Base-by-base conservation (phyloP, 1,140 invertebrate species). In the Ceratosolen solmsi region DNA sequence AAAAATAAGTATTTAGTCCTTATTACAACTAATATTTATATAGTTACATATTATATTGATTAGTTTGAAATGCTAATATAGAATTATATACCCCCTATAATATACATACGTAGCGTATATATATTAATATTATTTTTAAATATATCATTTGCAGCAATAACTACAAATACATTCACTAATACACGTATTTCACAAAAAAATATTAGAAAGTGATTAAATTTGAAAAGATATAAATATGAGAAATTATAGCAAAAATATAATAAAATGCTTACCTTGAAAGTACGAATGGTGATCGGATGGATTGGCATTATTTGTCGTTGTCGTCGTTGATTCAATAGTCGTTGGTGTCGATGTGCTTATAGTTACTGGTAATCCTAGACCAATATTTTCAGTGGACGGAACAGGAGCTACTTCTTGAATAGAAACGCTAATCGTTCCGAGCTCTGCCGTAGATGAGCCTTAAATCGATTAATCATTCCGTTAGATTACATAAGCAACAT, bases 341-440 rank as follows among this genome's bases (percentile, higher is more conserved):
- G 38, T 9, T 33, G 49, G 15, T 1, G 89, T 80, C 2, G 89
- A 82, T 46, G 86, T 86, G 11, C 87, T 87, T 9, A 86, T 89
- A 13, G 86, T 84, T 1, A 88, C 88, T 5, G 89, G 84, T 84
- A 92, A 86, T 70, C 91, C 88, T 27, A 90, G 88, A 36, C 73
- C 90, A 36, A 89, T 85, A 84, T 89, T 91, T 51, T 86, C 87
- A 2, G 91, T 89, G 68, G 90, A 91, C 13, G 87, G 85, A 9
- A 87, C 84, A 13, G 89, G 88, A 3, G 88, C 86, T 8, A 87
- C 87, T 80, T 91, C 90, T 80, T 90, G 86, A 38, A 90, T 90
- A 0, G 90, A 89, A 27, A 91, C 90, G 80, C 89, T 90, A 79
- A 91, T 90, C 0, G 91, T 89, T 41, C 88, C 89, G 60, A 91